These are phyloP conservation scores for Apoderus coryli DNA, from an alignment of 2,888 invertebrate species.

Conservation along the genomic window DNA sequence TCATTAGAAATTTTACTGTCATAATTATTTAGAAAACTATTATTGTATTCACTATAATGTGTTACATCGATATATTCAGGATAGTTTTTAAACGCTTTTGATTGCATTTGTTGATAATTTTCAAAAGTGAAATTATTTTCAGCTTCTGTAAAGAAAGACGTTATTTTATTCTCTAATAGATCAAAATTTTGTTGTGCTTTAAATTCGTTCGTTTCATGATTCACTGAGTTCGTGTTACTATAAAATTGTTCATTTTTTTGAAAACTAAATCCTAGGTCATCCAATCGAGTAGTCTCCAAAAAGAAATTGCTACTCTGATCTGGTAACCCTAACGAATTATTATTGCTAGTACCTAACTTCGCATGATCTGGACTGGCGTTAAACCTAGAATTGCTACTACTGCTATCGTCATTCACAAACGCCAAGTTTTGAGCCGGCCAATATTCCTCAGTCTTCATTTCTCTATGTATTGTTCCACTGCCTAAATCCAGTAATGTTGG, in stretches of 20 bases:
- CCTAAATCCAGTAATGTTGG: slow-evolving; percentile 58
- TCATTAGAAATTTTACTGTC: slow-evolving; percentile 25
- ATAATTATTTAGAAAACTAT: slow-evolving; percentile 24
- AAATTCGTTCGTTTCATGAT: slow-evolving; percentile 15
- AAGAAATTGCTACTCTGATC: slow-evolving; percentile 20
- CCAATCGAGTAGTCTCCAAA: slow-evolving; percentile 20
- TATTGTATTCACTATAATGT: slow-evolving; percentile 29
- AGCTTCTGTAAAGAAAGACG: slow-evolving; percentile 21
- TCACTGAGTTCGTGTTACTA: slow-evolving; percentile 14
- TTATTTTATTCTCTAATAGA: slow-evolving; percentile 18
- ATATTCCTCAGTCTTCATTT: slow-evolving; percentile 44
- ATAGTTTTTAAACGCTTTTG: slow-evolving; percentile 18
- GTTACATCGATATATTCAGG: slow-evolving; percentile 25
- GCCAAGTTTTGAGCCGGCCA: slow-evolving; percentile 38
- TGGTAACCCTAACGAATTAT: slow-evolving; percentile 23
- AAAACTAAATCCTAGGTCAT: slow-evolving; percentile 18
- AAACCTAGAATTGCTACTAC: slow-evolving; percentile 30
- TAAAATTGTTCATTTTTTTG: slow-evolving; percentile 16
- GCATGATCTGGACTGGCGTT: slow-evolving; percentile 39
- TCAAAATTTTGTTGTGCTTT: slow-evolving; percentile 17
- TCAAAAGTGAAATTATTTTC: slow-evolving; percentile 21
- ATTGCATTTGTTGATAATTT: slow-evolving; percentile 17
- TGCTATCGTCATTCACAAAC: slow-evolving; percentile 36
- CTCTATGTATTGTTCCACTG: slow-evolving; percentile 51
- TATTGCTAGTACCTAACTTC: slow-evolving; percentile 30